Percentiles rank a stretch among this genome's conserved stretches.
These are phyloP conservation scores for Nipponia nippon DNA, from an alignment of 2,113 vertebrate genomes.

Conservation along the genomic window DNA sequence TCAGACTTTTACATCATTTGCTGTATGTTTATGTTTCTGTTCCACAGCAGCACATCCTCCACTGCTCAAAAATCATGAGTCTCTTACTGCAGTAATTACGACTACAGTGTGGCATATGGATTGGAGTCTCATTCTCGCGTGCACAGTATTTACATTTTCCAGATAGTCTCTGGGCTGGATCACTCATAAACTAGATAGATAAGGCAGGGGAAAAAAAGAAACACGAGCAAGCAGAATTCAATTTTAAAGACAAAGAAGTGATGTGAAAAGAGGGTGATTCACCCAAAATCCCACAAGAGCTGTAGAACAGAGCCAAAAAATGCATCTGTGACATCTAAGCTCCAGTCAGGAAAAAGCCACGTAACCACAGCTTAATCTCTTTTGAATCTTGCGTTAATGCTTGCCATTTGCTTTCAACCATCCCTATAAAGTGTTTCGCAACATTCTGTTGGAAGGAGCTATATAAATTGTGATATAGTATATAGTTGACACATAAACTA, in stretches of 20 bases:
- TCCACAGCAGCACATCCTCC: not conserved
- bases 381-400: not conserved
- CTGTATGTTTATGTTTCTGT: not conserved
- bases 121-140: not conserved
- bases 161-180: not conserved
- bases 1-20: not conserved
- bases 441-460: not conserved
- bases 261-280: not conserved
- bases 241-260: not conserved
- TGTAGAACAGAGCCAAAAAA: not conserved
- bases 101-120: not conserved
- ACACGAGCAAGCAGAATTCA: not conserved
- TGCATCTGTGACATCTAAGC: not conserved
- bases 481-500: not conserved
- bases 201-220: not conserved
- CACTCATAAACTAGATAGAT: not conserved
- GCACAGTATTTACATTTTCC: not conserved
- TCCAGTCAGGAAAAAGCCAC: not conserved
- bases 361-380: not conserved
- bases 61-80: not conserved
- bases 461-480: not conserved
- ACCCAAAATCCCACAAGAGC: not conserved
- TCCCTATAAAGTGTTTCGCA: not conserved
- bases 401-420: not conserved
- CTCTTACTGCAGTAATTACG: not conserved